A percentile compares a stretch with the other conserved stretches of the same genome.
These are phyloP conservation scores for Unio delphinus DNA, from an alignment of 2,888 invertebrate genomes.

Conservation along the genomic window DNA sequence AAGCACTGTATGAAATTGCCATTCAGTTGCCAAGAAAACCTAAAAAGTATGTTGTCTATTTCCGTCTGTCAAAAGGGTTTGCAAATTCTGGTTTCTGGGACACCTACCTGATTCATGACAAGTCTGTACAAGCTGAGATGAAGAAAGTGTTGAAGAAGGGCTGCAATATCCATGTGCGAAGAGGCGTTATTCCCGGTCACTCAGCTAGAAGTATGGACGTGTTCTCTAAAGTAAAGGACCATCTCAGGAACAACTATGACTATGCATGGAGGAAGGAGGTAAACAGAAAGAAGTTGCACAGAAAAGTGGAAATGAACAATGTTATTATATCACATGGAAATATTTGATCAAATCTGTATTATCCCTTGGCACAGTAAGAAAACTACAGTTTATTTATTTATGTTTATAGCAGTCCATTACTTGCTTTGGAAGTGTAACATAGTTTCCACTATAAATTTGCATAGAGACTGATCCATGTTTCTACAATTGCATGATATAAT, in stretches of 20 bases:
- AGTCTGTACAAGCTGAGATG: conserved; percentile 26
- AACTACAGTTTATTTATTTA: neutral
- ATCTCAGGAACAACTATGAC: conserved; percentile 35
- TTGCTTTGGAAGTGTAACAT: too few relatives aligned
- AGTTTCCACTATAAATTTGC: too few relatives aligned
- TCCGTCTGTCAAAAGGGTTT: conserved; percentile 13
- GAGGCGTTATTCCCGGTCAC: conserved; percentile 18
- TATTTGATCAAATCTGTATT: too few relatives aligned
- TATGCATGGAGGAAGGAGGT: conserved; percentile 38
- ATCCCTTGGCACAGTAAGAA: too few relatives aligned
- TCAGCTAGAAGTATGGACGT: conserved; percentile 4
- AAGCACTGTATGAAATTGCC: conserved; percentile 40
- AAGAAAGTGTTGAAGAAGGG: conserved; percentile 25
- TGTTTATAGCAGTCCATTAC: too few relatives aligned
- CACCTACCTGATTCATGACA: conserved; percentile 19
- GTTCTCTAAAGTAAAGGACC: conserved; percentile 16
- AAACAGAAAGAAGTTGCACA: neutral
- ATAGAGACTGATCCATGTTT: too few relatives aligned
- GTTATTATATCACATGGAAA: conserved; percentile 10
- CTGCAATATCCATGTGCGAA: conserved; percentile 32
- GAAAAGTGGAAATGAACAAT: conserved; percentile 11
- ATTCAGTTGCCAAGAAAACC: conserved; percentile 26
- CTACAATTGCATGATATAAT: too few relatives aligned
- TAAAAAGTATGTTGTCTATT: conserved; percentile 40
- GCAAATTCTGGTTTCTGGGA: conserved; percentile 13